Evolutionary conservation across 2,888 invertebrate species (phyloP), one percentile per base, ranked within the genome.

Genomic region (Atrina japonica): DNA sequence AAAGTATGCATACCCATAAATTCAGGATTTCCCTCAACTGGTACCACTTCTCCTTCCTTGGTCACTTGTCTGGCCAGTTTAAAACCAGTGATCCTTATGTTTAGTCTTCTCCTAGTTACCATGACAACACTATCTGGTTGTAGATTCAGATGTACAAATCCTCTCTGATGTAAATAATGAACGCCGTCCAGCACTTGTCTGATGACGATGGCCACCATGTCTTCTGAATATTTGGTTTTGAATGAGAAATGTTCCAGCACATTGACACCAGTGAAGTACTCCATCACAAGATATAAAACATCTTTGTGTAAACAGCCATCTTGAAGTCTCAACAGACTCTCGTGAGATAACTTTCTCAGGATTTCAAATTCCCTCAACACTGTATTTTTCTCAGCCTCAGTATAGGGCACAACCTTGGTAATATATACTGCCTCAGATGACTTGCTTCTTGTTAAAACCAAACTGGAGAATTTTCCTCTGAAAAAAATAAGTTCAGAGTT

Each of bases 101-200:
- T 86, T 16, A 83, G 73, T 14, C 87, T 76, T 18, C 85, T 75
- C 25, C 86, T 68, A 0, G 95, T 95, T 1, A 95, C 94, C 95
- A 98, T 97, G 5, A 99, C 96, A 30, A 99, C 93, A 90, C 98
- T 98, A 88, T 97, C 97, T 0, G 98, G 99, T 89, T 98, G 97
- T 52, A 99, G 76, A 76, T 90, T 90, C 30, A 90, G 77, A 77
- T 90, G 90, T 3, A 84, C 85, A 30, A 88, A 82, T 9, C 97
- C 97, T 84, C 96, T 93, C 95, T 97, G 97, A 91, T 99, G 98
- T 47, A 99, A 92, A 90, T 97, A 99, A 91, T 98, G 97, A 0
- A 86, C 71, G 0, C 75, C 87, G 59, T 83, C 82, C n/a, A 87
- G 71, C 45, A 86, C 76, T 92, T 99, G 98, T 2, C 94, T 93